These are phyloP conservation scores for Bryconaethiops microstoma DNA, from an alignment of 2,797 vertebrate species.

Conservation along the genomic window DNA sequence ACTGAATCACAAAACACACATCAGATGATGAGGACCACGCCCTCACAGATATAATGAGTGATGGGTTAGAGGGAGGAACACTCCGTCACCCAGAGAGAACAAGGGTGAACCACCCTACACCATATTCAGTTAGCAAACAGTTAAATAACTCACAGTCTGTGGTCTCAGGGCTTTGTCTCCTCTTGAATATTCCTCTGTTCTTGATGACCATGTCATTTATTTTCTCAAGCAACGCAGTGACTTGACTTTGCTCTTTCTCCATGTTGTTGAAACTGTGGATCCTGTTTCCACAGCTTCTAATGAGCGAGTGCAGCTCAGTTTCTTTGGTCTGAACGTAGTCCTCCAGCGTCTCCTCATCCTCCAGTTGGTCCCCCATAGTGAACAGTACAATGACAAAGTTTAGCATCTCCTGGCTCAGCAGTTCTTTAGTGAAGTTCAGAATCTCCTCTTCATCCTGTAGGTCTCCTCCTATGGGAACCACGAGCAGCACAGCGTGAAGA, in stretches of 20 bases:
- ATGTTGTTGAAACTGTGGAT: conserved; percentile 32
- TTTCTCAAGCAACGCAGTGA: background rate
- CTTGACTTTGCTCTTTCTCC: background rate
- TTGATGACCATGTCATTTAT: background rate
- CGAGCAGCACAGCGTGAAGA: conserved; percentile 35
- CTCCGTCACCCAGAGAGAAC: too few relatives aligned
- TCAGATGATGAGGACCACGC: too few relatives aligned
- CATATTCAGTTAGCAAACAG: background rate
- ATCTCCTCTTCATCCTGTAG: conserved; percentile 40
- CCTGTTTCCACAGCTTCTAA: background rate
- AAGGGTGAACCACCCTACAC: too few relatives aligned
- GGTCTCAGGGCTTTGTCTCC: background rate
- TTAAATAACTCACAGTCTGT: background rate
- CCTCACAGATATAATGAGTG: too few relatives aligned
- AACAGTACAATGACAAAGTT: conserved; percentile 32
- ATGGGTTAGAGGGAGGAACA: too few relatives aligned
- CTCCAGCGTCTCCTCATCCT: conserved; percentile 5
- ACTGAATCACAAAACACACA: conserved; percentile 2
- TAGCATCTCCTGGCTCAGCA: conserved; percentile 12
- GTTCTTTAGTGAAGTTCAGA: background rate
- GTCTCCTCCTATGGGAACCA: conserved; percentile 14
- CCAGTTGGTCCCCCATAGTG: conserved; percentile 23
- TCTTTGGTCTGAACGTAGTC: background rate
- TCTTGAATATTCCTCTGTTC: background rate
- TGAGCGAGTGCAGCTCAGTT: conserved; percentile 9